Conservation (phyloP, 2,797 vertebrate species). For the Avahi laniger region DNA sequence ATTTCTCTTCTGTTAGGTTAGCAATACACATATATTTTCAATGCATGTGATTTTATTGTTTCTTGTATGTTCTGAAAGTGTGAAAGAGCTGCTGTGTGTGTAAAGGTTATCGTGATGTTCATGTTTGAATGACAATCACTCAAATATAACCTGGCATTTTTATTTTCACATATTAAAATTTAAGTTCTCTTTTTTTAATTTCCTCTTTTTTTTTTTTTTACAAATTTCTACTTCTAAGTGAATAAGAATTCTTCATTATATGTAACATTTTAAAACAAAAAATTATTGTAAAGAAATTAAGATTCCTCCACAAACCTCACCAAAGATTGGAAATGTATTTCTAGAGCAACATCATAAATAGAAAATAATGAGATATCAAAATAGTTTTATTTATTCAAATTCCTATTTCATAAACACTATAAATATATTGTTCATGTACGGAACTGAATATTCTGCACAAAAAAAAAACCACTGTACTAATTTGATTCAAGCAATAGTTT, state of each 20-base stretch:
- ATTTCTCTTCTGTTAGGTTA: not conserved
- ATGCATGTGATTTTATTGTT: not conserved
- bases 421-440: not conserved
- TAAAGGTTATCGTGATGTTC: not conserved
- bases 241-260: not conserved
- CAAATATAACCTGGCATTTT: not conserved
- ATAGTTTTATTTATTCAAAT: not conserved
- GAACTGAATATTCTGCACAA: not conserved
- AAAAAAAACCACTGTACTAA: not conserved
- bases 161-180: not conserved
- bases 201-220: no score
- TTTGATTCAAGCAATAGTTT: not conserved
- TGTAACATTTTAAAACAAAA: not conserved
- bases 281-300: not conserved
- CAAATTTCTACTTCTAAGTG: not conserved
- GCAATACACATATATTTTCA: not conserved
- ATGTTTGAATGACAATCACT: not conserved
- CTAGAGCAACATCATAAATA: not conserved
- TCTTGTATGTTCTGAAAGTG: not conserved
- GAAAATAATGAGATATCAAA: not conserved
- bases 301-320: not conserved
- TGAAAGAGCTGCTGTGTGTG: not conserved
- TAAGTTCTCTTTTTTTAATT: not conserved
- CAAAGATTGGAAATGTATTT: not conserved
- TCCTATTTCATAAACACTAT: not conserved